These are phyloP conservation scores for Tuta absoluta DNA, from an alignment of 2,888 invertebrate genomes.

Conservation along the genomic window DNA sequence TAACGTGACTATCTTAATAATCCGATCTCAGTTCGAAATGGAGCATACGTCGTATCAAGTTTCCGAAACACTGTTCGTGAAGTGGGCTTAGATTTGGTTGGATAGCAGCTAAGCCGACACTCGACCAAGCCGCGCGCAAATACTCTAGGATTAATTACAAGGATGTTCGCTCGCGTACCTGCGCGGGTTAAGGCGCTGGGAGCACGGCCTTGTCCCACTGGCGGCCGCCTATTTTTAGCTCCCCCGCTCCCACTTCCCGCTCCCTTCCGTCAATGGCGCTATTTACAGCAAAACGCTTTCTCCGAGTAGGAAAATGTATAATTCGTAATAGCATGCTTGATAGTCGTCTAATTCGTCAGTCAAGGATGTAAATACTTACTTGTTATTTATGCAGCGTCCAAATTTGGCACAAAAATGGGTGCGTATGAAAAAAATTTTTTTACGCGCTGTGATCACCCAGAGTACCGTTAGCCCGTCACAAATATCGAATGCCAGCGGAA, in stretches of 20 bases:
- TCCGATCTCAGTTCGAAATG: conserved; percentile 21
- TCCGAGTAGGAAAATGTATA: conserved; percentile 13
- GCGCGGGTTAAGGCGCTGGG: conserved; percentile 53
- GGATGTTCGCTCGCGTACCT: conserved; percentile 67
- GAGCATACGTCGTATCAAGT: conserved; percentile 5
- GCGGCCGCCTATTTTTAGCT: conserved; percentile 74
- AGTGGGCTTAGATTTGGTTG: conserved; percentile 50
- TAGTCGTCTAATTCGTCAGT: not conserved
- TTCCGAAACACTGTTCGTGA: conserved; percentile 41
- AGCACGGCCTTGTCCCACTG: conserved; percentile 72
- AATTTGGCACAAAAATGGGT: not conserved
- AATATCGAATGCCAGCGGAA: conserved; percentile 35
- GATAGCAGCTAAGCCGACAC: conserved; percentile 58
- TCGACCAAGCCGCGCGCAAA: conserved; percentile 52
- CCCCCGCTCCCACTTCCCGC: conserved; percentile 44
- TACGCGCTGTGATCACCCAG: conserved; percentile 31
- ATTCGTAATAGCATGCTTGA: not conserved
- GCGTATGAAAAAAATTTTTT: conserved; percentile 33
- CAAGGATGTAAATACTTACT: not conserved
- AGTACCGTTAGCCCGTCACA: conserved; percentile 32
- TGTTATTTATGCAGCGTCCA: too few species aligned
- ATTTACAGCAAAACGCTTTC: conserved; percentile 60
- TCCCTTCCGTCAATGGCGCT: conserved; percentile 65
- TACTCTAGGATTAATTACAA: conserved; percentile 67
- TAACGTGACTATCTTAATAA: conserved; percentile 16